Evolutionary conservation across 2,113 vertebrate species (phyloP).

Genomic region (Pomatostomus ruficeps): DNA sequence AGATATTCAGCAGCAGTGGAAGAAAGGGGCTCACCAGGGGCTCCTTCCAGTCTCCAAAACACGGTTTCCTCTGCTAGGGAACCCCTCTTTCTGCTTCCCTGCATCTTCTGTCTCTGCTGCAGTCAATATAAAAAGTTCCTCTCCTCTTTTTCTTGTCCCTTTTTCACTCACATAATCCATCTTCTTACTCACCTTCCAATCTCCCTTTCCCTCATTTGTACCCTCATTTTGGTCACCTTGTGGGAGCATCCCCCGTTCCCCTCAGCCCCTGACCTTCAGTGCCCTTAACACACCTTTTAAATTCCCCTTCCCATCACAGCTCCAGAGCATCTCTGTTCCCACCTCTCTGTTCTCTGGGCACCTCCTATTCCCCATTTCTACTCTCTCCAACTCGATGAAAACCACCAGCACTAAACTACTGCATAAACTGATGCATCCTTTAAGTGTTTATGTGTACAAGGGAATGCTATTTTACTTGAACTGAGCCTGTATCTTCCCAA

Average conservation of each 20-base stretch:
- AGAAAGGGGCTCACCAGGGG: background rate
- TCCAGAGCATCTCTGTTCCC: background rate
- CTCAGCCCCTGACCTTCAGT: background rate
- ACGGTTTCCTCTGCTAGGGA: background rate
- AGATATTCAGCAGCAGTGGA: background rate
- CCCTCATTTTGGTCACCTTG: background rate
- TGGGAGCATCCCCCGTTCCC: background rate
- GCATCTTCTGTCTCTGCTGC: background rate
- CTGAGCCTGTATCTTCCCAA: background rate
- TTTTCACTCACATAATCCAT: background rate
- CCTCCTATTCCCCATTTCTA: background rate
- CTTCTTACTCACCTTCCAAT: background rate
- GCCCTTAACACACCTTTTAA: background rate
- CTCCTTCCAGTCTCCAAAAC: background rate
- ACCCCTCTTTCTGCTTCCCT: background rate
- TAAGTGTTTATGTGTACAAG: background rate
- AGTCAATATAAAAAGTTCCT: background rate
- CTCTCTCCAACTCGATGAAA: background rate
- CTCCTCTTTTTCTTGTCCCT: background rate
- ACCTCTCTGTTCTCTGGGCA: background rate
- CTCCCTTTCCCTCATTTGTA: background rate
- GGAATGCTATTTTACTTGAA: background rate
- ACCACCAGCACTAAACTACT: background rate
- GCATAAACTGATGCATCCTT: background rate
- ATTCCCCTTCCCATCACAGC: rapidly evolving